These are phyloP conservation scores for Myrmecophaga tridactyla DNA, from an alignment of 2,113 vertebrate species.

Conservation along the genomic window DNA sequence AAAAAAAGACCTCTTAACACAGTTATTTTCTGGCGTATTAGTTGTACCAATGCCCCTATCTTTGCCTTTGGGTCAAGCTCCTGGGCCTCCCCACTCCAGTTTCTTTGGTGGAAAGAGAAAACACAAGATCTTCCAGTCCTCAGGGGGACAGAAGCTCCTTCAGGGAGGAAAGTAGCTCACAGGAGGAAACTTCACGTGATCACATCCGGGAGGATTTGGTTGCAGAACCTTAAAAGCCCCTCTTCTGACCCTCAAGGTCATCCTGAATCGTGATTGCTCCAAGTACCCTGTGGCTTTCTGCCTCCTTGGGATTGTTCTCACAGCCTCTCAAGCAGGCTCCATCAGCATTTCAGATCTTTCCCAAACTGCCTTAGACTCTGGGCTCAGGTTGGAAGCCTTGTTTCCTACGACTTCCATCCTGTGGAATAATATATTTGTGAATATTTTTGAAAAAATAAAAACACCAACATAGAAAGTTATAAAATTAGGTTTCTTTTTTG, in stretches of 20 bases:
- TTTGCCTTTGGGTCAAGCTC: not conserved
- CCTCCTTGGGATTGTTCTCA: not conserved
- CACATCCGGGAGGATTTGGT: not conserved
- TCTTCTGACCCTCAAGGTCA: not conserved
- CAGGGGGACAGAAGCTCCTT: not conserved
- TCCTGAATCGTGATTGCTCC: not conserved
- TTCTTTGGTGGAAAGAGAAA: not conserved
- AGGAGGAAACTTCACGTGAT: not conserved
- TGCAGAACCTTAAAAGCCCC: not conserved
- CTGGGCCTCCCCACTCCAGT: not conserved
- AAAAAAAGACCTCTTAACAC: too few relatives aligned
- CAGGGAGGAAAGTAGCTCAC: not conserved
- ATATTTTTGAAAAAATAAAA: not conserved
- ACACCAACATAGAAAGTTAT: not conserved
- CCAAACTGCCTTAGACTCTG: not conserved
- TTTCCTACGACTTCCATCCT: not conserved
- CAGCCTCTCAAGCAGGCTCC: not conserved
- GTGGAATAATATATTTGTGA: not conserved
- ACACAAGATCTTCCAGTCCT: not conserved
- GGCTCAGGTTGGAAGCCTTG: not conserved
- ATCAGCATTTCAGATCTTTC: not conserved
- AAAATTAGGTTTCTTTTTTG: not conserved
- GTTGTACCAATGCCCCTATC: not conserved
- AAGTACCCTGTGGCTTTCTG: not conserved
- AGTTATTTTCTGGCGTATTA: not conserved